Base-by-base conservation (phyloP, 2,113 vertebrate genomes). In the Elgaria multicarinata region DNA sequence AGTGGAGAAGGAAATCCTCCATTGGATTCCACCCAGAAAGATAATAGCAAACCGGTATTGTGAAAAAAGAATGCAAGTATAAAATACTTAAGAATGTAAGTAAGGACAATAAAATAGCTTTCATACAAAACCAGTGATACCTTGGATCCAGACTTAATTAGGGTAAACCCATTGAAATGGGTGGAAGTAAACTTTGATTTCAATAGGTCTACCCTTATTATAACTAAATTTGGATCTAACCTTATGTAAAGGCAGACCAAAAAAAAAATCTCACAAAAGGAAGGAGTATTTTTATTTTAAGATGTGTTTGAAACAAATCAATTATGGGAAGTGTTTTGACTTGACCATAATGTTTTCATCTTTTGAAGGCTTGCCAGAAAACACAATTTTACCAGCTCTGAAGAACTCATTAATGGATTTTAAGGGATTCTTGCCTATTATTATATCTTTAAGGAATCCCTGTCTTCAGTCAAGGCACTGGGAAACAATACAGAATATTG, bases 301-400 rank as follows among this genome's bases (percentile, higher is more conserved):
- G 7, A 14, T 82, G 5, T 26, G 16, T 28, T 87, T 84, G 12
- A 46, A 83, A n/a, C 0, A 67, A 89, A 87, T 10, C 3, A 18
- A 22, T 90, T 85, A 62, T 76, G 42, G 83, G 33, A 67, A 42
- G n/a, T 42, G 39, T 84, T 80, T 58, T 91, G 74, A 85, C 80
- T 16, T 86, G 24, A 46, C 76, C 20, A n/a, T 66, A 64, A 79
- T 3, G n/a, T 55, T 90, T 89, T 84, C 53, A 62, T 88, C 66
- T 71, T 91, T 86, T 90, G 53, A 71, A 97, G 97, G 96, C 76
- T 94, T 97, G 82, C 96, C 97, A 74, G 94, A 92, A 89, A 97
- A 95, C 66, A 88, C 94, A 62, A 88, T 97, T 77, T 88, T 97
- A 1, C 46, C 74, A n/a, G 62, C 76, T 58, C 90, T 97, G 36